Conservation (phyloP, 2,888 invertebrate species). For the Idaea aversata region DNA sequence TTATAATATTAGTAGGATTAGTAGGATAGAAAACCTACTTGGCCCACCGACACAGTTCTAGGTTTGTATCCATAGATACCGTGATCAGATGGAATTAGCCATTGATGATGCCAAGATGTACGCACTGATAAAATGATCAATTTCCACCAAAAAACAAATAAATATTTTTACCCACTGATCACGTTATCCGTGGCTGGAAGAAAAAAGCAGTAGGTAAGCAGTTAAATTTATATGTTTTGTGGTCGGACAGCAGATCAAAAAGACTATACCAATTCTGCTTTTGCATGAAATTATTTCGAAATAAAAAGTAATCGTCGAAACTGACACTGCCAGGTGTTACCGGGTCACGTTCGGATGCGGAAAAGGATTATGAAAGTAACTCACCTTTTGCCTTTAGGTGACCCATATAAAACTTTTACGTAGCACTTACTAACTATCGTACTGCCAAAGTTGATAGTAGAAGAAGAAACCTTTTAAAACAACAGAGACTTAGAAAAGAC, state of each 20-base stretch:
- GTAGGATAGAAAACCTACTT: too few relatives aligned
- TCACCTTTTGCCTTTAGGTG: slow-evolving; percentile 11
- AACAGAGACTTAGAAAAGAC: not conserved
- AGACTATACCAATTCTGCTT: not conserved
- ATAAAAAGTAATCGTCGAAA: slow-evolving; percentile 29
- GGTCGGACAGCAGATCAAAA: not conserved
- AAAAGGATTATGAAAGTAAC: slow-evolving; percentile 42
- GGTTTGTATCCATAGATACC: too few relatives aligned
- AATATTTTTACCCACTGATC: too few relatives aligned
- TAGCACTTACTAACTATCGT: not conserved
- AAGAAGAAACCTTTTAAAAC: not conserved
- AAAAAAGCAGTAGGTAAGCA: too few relatives aligned
- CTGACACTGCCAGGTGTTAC: slow-evolving; percentile 46
- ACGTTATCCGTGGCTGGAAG: too few relatives aligned
- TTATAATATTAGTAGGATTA: too few relatives aligned
- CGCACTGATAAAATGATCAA: too few relatives aligned
- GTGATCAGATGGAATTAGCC: too few relatives aligned
- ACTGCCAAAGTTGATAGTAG: not conserved
- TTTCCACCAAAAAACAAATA: too few relatives aligned
- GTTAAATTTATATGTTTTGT: too few relatives aligned
- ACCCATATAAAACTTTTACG: slow-evolving; percentile 1
- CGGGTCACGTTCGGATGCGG: slow-evolving; percentile 43
- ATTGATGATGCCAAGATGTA: too few relatives aligned
- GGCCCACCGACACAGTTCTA: too few relatives aligned
- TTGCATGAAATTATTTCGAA: not conserved